Evolutionary conservation across 2,113 vertebrate genomes (phyloP).

Genomic region (Globicephala melas): DNA sequence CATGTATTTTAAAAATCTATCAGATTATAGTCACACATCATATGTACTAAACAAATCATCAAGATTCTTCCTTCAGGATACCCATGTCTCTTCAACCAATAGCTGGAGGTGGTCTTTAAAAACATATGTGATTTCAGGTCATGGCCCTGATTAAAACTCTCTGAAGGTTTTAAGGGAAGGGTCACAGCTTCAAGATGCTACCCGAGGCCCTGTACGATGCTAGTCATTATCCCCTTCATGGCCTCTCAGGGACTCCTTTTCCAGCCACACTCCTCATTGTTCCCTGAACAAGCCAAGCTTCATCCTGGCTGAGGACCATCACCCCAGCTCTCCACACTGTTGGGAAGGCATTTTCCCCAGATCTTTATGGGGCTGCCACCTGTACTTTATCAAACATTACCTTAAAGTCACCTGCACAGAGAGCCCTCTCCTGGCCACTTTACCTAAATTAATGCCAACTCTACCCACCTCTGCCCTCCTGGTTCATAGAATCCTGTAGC

Average conservation of each 20-base stretch:
- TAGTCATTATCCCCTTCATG: neutral
- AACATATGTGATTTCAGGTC: neutral
- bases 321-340: neutral
- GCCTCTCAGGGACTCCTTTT: neutral
- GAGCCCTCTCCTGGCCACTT: neutral
- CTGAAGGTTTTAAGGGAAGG: neutral
- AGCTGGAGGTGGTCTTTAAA: neutral
- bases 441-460: neutral
- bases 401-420: neutral
- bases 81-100: neutral
- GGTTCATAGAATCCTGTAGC: neutral
- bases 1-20: neutral
- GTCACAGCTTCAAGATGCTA: neutral
- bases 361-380: neutral
- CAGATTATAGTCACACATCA: neutral
- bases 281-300: neutral
- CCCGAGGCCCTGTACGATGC: neutral
- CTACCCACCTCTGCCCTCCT: neutral
- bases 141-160: neutral
- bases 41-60: neutral
- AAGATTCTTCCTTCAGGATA: neutral
- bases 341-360: neutral
- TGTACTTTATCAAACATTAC: neutral
- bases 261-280: neutral
- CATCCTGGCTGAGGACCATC: neutral